Evolutionary conservation across 1,140 invertebrate genomes (phyloP).

Genomic region (Camponotus floridanus): DNA sequence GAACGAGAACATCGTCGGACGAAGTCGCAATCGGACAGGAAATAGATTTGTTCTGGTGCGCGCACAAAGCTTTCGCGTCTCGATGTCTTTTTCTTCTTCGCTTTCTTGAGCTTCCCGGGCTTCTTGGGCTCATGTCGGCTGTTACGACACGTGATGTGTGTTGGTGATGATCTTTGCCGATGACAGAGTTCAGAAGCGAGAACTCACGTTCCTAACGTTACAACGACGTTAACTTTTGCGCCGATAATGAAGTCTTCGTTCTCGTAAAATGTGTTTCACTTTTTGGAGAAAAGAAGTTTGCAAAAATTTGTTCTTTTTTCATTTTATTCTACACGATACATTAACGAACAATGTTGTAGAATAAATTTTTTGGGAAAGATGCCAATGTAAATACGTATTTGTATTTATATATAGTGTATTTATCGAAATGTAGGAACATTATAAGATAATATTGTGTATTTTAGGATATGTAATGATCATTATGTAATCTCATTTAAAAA

Average conservation of each 20-base stretch:
- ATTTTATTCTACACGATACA: not conserved
- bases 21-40: not conserved
- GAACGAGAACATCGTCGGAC: conserved; percentile 24
- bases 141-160: conserved; percentile 2
- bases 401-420: too few relatives aligned
- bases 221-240: conserved; percentile 20
- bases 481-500: too few relatives aligned
- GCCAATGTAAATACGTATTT: not conserved
- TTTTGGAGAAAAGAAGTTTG: not conserved
- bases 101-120: not conserved
- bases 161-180: not conserved
- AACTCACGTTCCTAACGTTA: conserved; percentile 25
- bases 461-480: too few relatives aligned
- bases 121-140: conserved; percentile 40
- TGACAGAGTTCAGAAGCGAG: conserved; percentile 9
- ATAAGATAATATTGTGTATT: too few relatives aligned
- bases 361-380: not conserved
- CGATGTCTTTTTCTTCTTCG: not conserved
- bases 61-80: conserved; percentile 37
- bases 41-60: conserved; percentile 53
- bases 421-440: too few relatives aligned
- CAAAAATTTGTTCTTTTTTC: too few relatives aligned
- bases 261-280: not conserved
- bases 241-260: not conserved
- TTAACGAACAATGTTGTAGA: not conserved